Percentiles rank a stretch among this genome's conserved stretches.
These are phyloP conservation scores for Mus pahari DNA, from an alignment of 2,113 vertebrate genomes.

Conservation along the genomic window DNA sequence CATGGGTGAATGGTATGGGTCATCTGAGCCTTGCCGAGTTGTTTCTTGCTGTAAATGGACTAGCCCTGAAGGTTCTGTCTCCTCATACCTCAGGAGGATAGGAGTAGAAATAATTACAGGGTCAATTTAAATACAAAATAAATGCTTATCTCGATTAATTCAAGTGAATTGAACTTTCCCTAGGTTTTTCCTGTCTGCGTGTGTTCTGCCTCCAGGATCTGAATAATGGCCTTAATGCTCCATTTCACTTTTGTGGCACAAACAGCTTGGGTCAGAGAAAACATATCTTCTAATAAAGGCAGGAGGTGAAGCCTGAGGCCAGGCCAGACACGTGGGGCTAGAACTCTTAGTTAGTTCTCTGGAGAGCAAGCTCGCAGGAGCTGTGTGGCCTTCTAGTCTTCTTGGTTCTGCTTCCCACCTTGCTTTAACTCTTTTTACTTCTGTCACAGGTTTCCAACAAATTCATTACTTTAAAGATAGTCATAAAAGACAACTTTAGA, in stretches of 20 bases:
- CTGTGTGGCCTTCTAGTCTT: neutral
- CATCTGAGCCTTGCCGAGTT: neutral
- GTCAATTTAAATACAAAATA: slow-evolving; percentile 75
- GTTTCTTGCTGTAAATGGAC: slow-evolving; percentile 70
- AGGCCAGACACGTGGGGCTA: neutral
- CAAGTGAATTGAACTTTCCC: slow-evolving; percentile 65
- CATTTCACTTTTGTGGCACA: slow-evolving; percentile 67
- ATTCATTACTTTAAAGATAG: slow-evolving; percentile 51
- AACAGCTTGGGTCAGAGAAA: slow-evolving; percentile 51
- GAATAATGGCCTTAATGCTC: slow-evolving; percentile 64
- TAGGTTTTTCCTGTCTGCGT: slow-evolving; percentile 65
- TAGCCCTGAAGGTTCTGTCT: slow-evolving; percentile 42
- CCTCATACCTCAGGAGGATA: neutral
- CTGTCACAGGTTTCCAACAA: neutral
- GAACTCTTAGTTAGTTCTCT: neutral
- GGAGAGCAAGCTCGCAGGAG: neutral
- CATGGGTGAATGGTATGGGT: slow-evolving; percentile 59
- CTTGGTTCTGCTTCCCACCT: neutral
- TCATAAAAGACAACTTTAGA: neutral
- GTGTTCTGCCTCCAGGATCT: slow-evolving; percentile 26
- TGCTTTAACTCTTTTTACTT: slow-evolving; percentile 40
- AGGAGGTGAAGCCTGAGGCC: neutral
- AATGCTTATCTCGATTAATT: slow-evolving; percentile 77
- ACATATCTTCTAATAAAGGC: slow-evolving; percentile 50
- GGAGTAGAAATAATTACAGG: slow-evolving; percentile 69